Evolutionary conservation across 2,888 invertebrate genomes (phyloP).

Genomic region (Vandiemenella viatica): DNA sequence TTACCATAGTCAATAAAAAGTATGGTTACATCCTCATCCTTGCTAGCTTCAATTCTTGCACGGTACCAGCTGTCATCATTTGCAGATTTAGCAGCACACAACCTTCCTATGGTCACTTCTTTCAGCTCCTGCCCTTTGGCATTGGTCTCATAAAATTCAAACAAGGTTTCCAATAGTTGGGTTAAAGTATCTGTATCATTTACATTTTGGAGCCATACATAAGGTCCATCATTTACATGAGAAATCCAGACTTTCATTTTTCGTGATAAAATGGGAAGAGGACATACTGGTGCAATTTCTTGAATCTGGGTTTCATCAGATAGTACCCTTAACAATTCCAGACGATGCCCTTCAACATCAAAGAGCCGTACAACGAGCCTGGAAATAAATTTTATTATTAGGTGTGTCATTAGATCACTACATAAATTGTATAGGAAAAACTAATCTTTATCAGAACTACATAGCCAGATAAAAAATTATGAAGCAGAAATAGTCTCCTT

Average conservation of each 20-base stretch:
- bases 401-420: too few species aligned
- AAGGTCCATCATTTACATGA: slow-evolving; percentile 34
- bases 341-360: slow-evolving; percentile 25
- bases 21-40: slow-evolving; percentile 32
- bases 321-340: slow-evolving; percentile 20
- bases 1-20: slow-evolving; percentile 57
- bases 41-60: slow-evolving; percentile 35
- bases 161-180: slow-evolving; percentile 36
- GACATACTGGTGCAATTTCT: slow-evolving; percentile 31
- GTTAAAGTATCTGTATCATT: slow-evolving; percentile 33
- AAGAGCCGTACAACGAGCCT: slow-evolving; percentile 54
- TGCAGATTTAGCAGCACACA: slow-evolving; percentile 43
- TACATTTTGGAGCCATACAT: slow-evolving; percentile 45
- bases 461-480: too few species aligned
- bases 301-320: slow-evolving; percentile 31
- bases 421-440: too few species aligned
- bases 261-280: slow-evolving; percentile 43
- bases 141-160: slow-evolving; percentile 36
- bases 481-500: too few species aligned
- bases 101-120: slow-evolving; percentile 32
- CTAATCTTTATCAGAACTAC: too few species aligned
- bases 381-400: slow-evolving; percentile 23
- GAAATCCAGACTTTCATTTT: slow-evolving; percentile 43
- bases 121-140: slow-evolving; percentile 20
- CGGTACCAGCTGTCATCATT: slow-evolving; percentile 57